phyloP scores from a whole-genome alignment of 2,888 invertebrate species.

The Hypsopygia costalis region DNA sequence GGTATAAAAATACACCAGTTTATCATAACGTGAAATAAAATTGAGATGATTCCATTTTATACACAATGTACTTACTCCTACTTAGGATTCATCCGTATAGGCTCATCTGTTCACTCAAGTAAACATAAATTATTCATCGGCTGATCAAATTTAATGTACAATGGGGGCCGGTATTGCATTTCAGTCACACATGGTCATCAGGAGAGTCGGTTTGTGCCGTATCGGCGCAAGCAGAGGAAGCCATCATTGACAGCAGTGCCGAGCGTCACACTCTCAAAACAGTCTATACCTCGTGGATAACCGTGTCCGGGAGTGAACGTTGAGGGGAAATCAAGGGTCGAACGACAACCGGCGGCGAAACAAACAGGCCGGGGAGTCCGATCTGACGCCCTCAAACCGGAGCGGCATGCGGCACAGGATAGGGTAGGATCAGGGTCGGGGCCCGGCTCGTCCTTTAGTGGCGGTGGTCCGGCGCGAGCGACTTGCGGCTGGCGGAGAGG shows the following conservation, averaged over 20 bases:
- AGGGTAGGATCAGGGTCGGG: not conserved
- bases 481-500: constrained; percentile 77
- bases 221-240: not conserved
- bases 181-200: constrained; percentile 1
- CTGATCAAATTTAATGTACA: constrained; percentile 1
- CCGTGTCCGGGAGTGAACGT: not conserved
- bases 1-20: not conserved
- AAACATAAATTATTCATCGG: constrained; percentile 1
- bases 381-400: not conserved
- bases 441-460: constrained; percentile 40
- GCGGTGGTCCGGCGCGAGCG: constrained; percentile 74
- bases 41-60: not conserved
- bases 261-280: not conserved
- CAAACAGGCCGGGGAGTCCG: not conserved
- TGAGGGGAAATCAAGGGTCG: not conserved
- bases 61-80: not conserved
- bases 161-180: not conserved
- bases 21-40: constrained; percentile 2
- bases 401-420: not conserved
- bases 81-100: not conserved
- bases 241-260: not conserved
- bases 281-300: not conserved
- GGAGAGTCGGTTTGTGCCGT: not conserved
- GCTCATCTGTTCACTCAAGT: not conserved
- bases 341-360: too few species aligned